Percentiles rank a stretch among this genome's conserved stretches.
Conservation (phyloP, 2,888 invertebrate species). For the Pelosia muscerda region DNA sequence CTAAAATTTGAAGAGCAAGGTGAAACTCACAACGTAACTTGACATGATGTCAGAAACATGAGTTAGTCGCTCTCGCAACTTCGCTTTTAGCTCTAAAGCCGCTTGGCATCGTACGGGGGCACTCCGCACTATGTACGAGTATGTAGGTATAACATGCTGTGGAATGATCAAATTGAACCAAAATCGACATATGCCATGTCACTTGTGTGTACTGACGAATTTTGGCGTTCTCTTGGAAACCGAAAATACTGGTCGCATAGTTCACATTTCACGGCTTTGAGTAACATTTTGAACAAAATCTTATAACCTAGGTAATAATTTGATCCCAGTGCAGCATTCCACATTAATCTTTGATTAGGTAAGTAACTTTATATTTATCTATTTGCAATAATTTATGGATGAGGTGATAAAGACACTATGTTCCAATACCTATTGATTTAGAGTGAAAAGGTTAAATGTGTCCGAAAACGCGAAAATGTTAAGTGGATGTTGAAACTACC, state of each 20-base stretch:
- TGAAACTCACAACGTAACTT: conserved; percentile 33
- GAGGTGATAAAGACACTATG: neutral
- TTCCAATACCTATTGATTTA: neutral
- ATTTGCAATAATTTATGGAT: no score
- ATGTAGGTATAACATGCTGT: conserved; percentile 15
- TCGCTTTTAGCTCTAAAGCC: conserved; percentile 40
- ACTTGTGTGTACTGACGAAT: conserved; percentile 11
- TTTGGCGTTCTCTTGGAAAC: conserved; percentile 15
- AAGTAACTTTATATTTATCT: no score
- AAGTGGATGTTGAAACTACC: no score
- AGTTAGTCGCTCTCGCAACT: conserved; percentile 41
- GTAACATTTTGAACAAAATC: neutral
- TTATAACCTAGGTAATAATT: neutral
- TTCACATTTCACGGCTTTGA: neutral
- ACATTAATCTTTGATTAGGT: neutral
- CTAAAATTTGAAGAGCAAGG: conserved; percentile 42
- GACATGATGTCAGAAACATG: conserved; percentile 55
- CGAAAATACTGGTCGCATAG: conserved; percentile 3
- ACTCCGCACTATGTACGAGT: conserved; percentile 13
- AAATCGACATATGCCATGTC: conserved; percentile 17
- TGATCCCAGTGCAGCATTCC: no score
- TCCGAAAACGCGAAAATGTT: neutral
- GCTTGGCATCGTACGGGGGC: conserved; percentile 7
- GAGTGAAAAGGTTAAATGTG: neutral
- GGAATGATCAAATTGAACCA: conserved; percentile 34